These are phyloP conservation scores for Platorchestia sp. DNA, from an alignment of 1,140 invertebrate genomes.

Conservation along the genomic window DNA sequence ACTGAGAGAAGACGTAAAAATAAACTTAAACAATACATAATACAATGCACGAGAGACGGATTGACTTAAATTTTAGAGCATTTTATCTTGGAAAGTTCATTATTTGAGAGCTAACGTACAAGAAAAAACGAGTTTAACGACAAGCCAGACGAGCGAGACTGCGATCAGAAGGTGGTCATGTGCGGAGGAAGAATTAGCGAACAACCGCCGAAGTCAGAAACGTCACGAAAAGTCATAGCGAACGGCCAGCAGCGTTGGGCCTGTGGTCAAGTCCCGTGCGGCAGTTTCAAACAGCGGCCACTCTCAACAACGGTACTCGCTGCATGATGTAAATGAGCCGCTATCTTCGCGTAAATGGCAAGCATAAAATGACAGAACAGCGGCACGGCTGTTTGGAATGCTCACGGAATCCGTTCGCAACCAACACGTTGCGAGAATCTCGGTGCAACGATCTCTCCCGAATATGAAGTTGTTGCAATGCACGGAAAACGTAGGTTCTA, in stretches of 20 bases:
- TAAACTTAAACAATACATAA: no score
- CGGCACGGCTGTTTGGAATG: no score
- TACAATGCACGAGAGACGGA: not conserved
- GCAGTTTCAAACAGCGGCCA: constrained; percentile 68
- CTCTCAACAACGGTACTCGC: not conserved
- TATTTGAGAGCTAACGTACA: not conserved
- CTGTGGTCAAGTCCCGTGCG: not conserved
- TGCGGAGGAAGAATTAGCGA: not conserved
- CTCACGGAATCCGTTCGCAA: no score
- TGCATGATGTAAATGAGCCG: not conserved
- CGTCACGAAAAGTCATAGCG: not conserved
- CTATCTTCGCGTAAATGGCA: not conserved
- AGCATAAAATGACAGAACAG: not conserved
- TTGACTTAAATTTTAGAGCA: no score
- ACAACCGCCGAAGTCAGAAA: not conserved
- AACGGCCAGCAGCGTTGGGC: not conserved
- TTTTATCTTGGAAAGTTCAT: not conserved
- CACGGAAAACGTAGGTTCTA: no score
- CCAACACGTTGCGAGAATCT: no score
- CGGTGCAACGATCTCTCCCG: no score
- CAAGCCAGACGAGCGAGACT: not conserved
- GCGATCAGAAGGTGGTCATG: not conserved
- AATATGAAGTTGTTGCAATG: no score
- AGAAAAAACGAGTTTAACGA: not conserved
- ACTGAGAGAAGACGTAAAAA: no score